Base-by-base conservation (phyloP, 2,888 invertebrate genomes). In the Dryobota labecula region DNA sequence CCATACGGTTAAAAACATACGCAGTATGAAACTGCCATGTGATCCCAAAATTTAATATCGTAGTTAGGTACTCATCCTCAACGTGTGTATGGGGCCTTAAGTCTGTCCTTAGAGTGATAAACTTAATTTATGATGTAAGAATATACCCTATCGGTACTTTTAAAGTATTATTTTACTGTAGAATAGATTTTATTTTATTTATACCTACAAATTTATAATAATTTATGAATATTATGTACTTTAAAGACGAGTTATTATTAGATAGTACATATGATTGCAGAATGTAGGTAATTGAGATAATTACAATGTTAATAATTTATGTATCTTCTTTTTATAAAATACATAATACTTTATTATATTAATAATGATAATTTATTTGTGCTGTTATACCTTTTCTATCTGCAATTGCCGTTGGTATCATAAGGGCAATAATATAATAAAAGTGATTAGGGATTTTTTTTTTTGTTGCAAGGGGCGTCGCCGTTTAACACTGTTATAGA, bases 321-420 rank as follows among this genome's bases (percentile, higher is more conserved):
- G 70, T 66, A 70, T 76, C 57, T 70, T 70, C 43, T 73, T 80
- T 76, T 73, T 73, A 68, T 66, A 69, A 47, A 80, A 76, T 79
- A 83, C 67, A 81, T 65, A 64, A 49, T 65, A 65, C 47, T 66
- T 82, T 75, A 72, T 66, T 69, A 69, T 45, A 56, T 27, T 36
- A 68, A 60, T 58, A 60, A 60, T 56, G 33, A 47, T 57, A 45
- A 62, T 80, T 83, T 69, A 83, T 76, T 82, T 60, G 58, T 79
- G 60, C 9, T 54, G 43, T 57, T 73, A 43, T 36, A 56, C 79
- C 64, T 63, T 64, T 56, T 53, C 27, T 20, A 51, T 53, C 7
- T 20, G 54, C 43, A 43, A 79, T 79, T 70, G n/a, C 18, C 15
- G 36, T 51, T 36, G 38, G 9, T 79, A 63, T 57, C 49, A 4